Evolutionary conservation across 1,140 invertebrate species (phyloP), one percentile per base, ranked within the genome.

Genomic region (Odontomachus brunneus): DNA sequence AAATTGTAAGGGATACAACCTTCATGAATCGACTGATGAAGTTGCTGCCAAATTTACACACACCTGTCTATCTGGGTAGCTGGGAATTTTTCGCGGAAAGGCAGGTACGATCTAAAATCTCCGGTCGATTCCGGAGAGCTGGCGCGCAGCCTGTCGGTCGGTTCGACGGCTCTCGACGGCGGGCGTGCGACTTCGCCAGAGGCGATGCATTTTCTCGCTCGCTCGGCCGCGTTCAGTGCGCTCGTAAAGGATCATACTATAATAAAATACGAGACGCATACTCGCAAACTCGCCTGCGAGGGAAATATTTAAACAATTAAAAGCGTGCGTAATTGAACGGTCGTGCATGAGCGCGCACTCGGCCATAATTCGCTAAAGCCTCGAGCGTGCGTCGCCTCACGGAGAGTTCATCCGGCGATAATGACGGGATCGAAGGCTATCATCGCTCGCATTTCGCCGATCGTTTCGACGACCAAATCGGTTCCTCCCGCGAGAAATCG

Each of bases 271-370:
- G 22, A 38, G 63, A 26, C 17, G 14, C n/a, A n/a, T n/a, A n/a
- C 55, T 60, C 72, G 38, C 17, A 19, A 33, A 38, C 11, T 33
- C 11, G 5, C 48, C 51, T 55, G 76, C 53, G 15, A 57, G 19
- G 44, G 67, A 1, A 67, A 66, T 66, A 66, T 69, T 78, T 78
- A 38, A 69, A 67, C 22, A 69, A 69, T 78, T 57, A 48, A 67
- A 69, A 57, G 49, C 33, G 33, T 11, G 15, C 55, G 14, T 67
- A 26, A 74, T 74, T 49, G 57, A 44, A 48, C 22, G 17, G 0
- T 11, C 19, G 53, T n/a, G 66, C 44, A 22, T 5, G 29, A 33
- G 29, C 5, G 29, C 29, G 29, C 29, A 5, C 29, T 33, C 65
- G 19, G 17, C 2, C 38, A 15, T 59, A 59, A 59, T 59, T 48